These are phyloP conservation scores for Pimephales promelas DNA, from an alignment of 2,113 vertebrate species.

Conservation along the genomic window DNA sequence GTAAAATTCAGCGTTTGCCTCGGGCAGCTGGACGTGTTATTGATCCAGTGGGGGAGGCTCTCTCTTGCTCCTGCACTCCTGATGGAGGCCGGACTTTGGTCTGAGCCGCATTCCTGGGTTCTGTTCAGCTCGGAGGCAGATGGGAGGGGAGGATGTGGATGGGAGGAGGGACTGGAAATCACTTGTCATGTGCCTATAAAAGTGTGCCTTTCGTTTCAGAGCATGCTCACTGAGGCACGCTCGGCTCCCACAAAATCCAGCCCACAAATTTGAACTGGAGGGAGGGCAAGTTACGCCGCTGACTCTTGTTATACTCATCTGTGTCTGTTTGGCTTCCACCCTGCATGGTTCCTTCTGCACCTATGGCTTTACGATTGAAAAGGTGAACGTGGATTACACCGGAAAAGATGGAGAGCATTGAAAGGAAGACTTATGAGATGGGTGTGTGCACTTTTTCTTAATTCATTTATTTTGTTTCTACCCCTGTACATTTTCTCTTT, in stretches of 20 bases:
- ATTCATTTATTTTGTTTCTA: not conserved
- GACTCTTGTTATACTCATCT: conserved; percentile 67
- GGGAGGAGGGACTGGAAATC: conserved; percentile 76
- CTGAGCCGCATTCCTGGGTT: conserved; percentile 81
- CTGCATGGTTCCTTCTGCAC: conserved; percentile 50
- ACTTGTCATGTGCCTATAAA: conserved; percentile 86
- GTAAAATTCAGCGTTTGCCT: not conserved
- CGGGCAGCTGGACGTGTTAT: conserved; percentile 41
- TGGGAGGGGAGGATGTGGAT: conserved; percentile 41
- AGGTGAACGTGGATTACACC: conserved; percentile 57
- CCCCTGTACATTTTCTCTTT: conserved; percentile 12
- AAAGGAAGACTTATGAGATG: conserved; percentile 45
- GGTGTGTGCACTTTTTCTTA: conserved; percentile 39
- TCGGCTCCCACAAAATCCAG: conserved; percentile 78
- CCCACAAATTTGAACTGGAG: conserved; percentile 80
- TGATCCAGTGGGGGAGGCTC: conserved; percentile 36
- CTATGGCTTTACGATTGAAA: conserved; percentile 55
- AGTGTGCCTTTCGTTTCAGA: conserved; percentile 78
- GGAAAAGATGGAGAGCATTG: conserved; percentile 48
- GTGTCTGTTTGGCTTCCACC: conserved; percentile 55
- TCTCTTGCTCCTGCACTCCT: conserved; percentile 9
- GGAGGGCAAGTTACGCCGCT: conserved; percentile 78
- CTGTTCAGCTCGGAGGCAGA: conserved; percentile 66
- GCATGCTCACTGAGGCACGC: conserved; percentile 82
- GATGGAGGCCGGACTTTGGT: conserved; percentile 80